These are phyloP conservation scores for Manis pentadactyla DNA, from an alignment of 2,797 vertebrate genomes.

Conservation along the genomic window DNA sequence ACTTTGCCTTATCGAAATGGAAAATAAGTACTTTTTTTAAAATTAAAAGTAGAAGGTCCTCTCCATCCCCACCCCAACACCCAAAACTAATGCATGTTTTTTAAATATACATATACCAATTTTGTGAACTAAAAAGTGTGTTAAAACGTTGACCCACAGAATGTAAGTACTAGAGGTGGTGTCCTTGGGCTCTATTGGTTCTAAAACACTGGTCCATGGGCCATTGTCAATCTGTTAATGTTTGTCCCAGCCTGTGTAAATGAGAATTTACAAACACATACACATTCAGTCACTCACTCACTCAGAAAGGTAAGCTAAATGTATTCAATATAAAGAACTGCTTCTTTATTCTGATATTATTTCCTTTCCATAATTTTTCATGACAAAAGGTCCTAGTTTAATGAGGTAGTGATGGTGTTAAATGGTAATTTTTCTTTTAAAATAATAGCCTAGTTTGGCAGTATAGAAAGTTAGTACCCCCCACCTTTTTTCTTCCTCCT, in stretches of 20 bases:
- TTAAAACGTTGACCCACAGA: not conserved
- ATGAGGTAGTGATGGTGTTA: not conserved
- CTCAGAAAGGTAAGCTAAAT: not conserved
- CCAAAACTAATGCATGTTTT: not conserved
- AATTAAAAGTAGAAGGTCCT: not conserved
- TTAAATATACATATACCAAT: not conserved
- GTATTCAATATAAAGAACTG: not conserved
- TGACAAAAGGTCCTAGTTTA: not conserved
- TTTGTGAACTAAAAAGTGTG: not conserved
- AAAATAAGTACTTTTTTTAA: not conserved
- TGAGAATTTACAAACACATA: not conserved
- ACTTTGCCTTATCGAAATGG: not conserved
- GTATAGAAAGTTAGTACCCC: not conserved
- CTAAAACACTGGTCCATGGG: not conserved
- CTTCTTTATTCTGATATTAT: not conserved
- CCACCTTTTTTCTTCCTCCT: too few species aligned
- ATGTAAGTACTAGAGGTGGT: not conserved
- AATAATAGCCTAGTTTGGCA: not conserved
- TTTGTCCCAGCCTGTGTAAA: not conserved
- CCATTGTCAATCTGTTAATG: not conserved
- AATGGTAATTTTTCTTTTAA: not conserved
- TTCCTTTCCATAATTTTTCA: slow-evolving; percentile 10
- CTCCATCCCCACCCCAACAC: not conserved
- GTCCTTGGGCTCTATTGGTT: not conserved
- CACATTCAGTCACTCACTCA: not conserved